phyloP scores from a whole-genome alignment of 2,113 vertebrate species.

The Melanotaenia duboulayi region DNA sequence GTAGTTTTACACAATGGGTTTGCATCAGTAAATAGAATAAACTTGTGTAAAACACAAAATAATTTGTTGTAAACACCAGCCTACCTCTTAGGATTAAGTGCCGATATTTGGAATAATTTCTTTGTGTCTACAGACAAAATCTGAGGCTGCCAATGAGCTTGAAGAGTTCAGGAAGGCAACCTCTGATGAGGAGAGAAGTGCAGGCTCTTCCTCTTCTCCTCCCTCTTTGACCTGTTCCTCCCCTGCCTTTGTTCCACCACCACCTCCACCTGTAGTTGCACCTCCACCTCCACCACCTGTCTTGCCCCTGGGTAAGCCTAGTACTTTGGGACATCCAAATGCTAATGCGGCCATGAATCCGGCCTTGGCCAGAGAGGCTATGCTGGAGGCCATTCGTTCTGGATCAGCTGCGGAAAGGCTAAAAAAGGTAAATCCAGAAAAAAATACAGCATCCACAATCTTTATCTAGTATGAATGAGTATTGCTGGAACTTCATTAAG shows the following conservation, averaged over 20 bases:
- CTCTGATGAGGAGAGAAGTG: constrained; percentile 34
- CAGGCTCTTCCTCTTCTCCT: constrained; percentile 40
- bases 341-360: constrained; percentile 46
- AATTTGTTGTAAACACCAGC: neutral
- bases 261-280: constrained; percentile 38
- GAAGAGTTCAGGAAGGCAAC: constrained; percentile 61
- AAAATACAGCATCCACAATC: neutral
- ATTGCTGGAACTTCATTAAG: neutral
- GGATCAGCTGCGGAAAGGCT: constrained; percentile 89
- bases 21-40: neutral
- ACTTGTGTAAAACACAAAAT: neutral
- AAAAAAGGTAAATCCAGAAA: constrained; percentile 86
- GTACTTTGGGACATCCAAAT: constrained; percentile 37
- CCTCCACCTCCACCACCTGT: constrained; percentile 61
- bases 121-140: constrained; percentile 84
- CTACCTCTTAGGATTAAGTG: constrained; percentile 5
- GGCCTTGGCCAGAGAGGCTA: constrained; percentile 83
- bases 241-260: constrained; percentile 39
- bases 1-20: neutral
- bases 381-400: constrained; percentile 94
- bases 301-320: constrained; percentile 46
- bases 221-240: constrained; percentile 40
- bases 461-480: neutral
- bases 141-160: constrained; percentile 86
- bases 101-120: constrained; percentile 19